These are phyloP conservation scores for Dasypus novemcinctus DNA, from an alignment of 2,113 vertebrate species.

Conservation along the genomic window DNA sequence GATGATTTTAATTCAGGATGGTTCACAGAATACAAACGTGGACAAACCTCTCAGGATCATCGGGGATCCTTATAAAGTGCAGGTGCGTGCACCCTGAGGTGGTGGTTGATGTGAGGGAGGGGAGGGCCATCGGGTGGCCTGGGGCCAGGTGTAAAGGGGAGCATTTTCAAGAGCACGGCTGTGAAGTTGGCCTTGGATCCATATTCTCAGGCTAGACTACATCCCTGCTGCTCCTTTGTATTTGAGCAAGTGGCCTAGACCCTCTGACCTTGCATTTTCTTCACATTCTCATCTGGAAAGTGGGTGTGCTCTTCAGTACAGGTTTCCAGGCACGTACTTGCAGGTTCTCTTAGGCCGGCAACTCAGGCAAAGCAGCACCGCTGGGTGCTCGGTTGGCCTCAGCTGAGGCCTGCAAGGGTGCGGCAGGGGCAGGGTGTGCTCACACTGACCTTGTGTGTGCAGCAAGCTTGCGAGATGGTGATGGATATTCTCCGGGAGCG, in stretches of 20 bases:
- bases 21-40: conserved; percentile 92
- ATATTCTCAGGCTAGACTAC: neutral
- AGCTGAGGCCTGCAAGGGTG: no score
- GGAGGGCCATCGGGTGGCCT: rapidly evolving
- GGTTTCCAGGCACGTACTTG: neutral
- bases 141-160: no score
- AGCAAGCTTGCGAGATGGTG: conserved; percentile 97
- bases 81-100: conserved; percentile 80
- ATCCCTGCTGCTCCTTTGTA: neutral
- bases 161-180: neutral
- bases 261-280: neutral
- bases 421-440: neutral
- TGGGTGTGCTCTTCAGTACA: neutral
- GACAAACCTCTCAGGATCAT: conserved; percentile 95
- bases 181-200: no score
- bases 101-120: neutral
- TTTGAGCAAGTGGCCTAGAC: neutral
- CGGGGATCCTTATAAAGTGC: conserved; percentile 95
- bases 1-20: conserved; percentile 96
- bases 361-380: no score
- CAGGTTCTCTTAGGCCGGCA: no score
- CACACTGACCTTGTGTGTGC: neutral
- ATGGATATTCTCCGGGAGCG: conserved; percentile 93
- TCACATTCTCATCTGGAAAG: neutral
- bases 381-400: neutral